A percentile compares a stretch with the other conserved stretches of the same genome.
Conservation (phyloP, 1,140 invertebrate genomes). For the Drosophila dunni region DNA sequence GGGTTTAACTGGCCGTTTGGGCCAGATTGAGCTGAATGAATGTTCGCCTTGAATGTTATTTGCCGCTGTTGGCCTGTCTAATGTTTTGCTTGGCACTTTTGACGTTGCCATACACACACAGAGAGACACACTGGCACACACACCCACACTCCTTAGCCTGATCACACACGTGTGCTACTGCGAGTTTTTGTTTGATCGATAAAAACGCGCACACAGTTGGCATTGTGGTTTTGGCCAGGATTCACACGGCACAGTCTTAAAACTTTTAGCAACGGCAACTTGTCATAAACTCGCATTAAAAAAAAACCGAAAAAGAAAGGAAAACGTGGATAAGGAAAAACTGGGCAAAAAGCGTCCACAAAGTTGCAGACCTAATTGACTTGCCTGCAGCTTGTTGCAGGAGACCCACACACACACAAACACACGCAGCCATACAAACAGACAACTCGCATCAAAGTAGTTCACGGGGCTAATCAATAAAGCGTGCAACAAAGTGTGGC, state of each 20-base stretch:
- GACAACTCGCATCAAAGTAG: constrained; percentile 47
- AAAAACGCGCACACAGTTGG: constrained; percentile 43
- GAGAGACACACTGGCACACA: neutral
- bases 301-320: neutral
- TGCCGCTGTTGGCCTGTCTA: constrained; percentile 38
- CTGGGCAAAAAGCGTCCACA: constrained; percentile 48
- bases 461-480: constrained; percentile 78
- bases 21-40: constrained; percentile 58
- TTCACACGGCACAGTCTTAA: constrained; percentile 28
- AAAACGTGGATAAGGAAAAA: neutral
- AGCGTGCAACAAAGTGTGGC: constrained; percentile 47
- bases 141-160: neutral
- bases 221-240: constrained; percentile 48
- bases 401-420: constrained; percentile 26
- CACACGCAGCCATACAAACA: constrained; percentile 27
- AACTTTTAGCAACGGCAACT: constrained; percentile 28
- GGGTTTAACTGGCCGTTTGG: constrained; percentile 46
- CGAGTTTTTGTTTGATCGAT: constrained; percentile 46
- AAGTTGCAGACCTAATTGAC: constrained; percentile 66
- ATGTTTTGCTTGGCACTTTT: constrained; percentile 52
- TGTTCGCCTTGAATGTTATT: constrained; percentile 30
- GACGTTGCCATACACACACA: constrained; percentile 50
- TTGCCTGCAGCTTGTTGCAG: constrained; percentile 54
- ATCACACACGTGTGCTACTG: constrained; percentile 26
- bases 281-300: constrained; percentile 40